Base-by-base conservation (phyloP, 2,113 vertebrate species). In the Catharus fuscescens region DNA sequence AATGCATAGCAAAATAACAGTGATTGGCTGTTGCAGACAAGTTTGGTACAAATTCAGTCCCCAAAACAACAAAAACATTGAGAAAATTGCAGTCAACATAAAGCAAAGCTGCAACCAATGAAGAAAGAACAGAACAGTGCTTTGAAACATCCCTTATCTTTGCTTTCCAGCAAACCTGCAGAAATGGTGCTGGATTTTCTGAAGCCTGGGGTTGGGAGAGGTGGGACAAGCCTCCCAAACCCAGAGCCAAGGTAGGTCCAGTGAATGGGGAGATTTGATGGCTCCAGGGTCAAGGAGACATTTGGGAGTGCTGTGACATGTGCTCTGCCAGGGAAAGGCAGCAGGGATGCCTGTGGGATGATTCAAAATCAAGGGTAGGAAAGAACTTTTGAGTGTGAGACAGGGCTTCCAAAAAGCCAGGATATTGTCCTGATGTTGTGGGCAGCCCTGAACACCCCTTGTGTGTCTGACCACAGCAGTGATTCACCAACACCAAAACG, bases 1-100 rank as follows among this genome's bases (percentile, higher is more conserved):
- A 98, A 95, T 98, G 97, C 97, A 98, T 98, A 98, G 97, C 97
- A 97, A 98, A 97, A 96, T 91, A 93, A 94, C 85, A 93, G 72
- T 93, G 97, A 95, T 57, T 87, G 88, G 89, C 81, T 92, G 57
- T 14, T 96, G 82, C 89, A 92, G 73, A 92, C 81, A 85, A 65
- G 80, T 90, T 94, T 94, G 87, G 92, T 96, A 77, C n/a, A 73
- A 94, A 47, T 64, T 84, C 53, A 70, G 66, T 84, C 44, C 52
- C 54, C 52, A 34, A 50, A 90, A 54, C 80, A 93, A 61, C 9
- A 67, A 54, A 92, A 92, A 60, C 82, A 71, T 40, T 29, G 69
- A 85, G 69, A 80, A 92, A 88, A n/a, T 83, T 53, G 67, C 29
- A 29, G 71, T 76, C 23, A 40, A 72, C 76, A 79, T 47, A 94